Percentiles rank a stretch among this genome's conserved stretches.
Evolutionary conservation across 2,888 invertebrate species (phyloP).

Genomic region (Chrysolina oricalcia): DNA sequence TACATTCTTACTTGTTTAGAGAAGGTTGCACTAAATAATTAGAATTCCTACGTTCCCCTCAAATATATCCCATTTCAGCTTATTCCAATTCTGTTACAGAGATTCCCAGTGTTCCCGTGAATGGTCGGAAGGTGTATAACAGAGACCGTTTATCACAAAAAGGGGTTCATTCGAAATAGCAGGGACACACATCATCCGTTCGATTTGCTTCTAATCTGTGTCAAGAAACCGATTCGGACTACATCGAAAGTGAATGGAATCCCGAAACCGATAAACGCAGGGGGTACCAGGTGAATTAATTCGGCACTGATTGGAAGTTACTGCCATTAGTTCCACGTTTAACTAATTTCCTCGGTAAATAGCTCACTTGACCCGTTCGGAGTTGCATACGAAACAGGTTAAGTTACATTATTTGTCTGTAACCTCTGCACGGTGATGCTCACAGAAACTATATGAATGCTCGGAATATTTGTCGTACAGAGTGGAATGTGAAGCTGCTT

Average conservation of each 20-base stretch:
- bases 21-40: too few species aligned
- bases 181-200: neutral
- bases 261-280: slow-evolving; percentile 45
- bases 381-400: slow-evolving; percentile 44
- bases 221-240: neutral
- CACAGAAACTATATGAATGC: slow-evolving; percentile 22
- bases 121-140: too few species aligned
- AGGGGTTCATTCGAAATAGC: too few species aligned
- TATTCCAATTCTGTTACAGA: too few species aligned
- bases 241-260: neutral
- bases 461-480: slow-evolving; percentile 16
- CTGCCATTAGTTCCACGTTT: slow-evolving; percentile 52
- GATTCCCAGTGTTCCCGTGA: too few species aligned
- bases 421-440: slow-evolving; percentile 10
- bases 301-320: slow-evolving; percentile 46
- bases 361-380: slow-evolving; percentile 49
- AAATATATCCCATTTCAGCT: too few species aligned
- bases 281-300: slow-evolving; percentile 49
- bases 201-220: neutral
- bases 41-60: too few species aligned
- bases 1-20: too few species aligned
- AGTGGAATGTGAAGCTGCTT: neutral
- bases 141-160: too few species aligned
- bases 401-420: slow-evolving; percentile 17
- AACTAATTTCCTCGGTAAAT: slow-evolving; percentile 52